Evolutionary conservation across 2,113 vertebrate species (phyloP), one percentile per base, ranked within the genome.

Genomic region (Corythaixoides concolor): DNA sequence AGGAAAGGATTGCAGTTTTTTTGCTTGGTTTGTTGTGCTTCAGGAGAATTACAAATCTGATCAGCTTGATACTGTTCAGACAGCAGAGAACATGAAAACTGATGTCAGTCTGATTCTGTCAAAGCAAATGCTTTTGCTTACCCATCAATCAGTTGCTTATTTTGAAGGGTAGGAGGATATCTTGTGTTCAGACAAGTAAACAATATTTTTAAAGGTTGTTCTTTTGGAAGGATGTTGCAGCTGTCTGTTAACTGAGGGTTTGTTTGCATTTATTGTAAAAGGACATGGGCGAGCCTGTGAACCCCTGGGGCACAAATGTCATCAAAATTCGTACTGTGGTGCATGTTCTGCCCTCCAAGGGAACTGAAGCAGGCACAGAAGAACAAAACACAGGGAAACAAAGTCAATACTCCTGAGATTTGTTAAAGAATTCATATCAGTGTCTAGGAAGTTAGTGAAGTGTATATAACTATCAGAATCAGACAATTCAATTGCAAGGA

Each of bases 81-180:
- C 93, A 96, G 83, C 79, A 87, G 63, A 83, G 94, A 93, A 94
- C 94, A 87, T 91, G 84, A 96, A 94, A 97, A 89, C 79, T 62
- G 76, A 94, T 92, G 93, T 70, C 93, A 93, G 47, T 58, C 66
- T 94, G 70, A 84, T 93, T 95, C 85, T 90, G 77, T 88, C 94
- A 86, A 94, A 97, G 95, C 91, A 93, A 89, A 92, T 75, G 64
- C 74, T 85, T 86, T 92, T 95, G 67, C 79, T 64, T 91, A 45
- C 70, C 89, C 30, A 60, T 96, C 95, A 83, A 22, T 97, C 95
- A 95, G 59, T 94, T 78, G 50, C 30, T 93, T 82, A 58, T 4
- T 96, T 91, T 96, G 92, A 97, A 89, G 39, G 50, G 67, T 72
- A 87, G 56, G 81, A 80, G 78, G 87, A 73, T 55, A 64, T 93